Base-by-base conservation (phyloP, 2,113 vertebrate species). In the Microcebus tavaratra region DNA sequence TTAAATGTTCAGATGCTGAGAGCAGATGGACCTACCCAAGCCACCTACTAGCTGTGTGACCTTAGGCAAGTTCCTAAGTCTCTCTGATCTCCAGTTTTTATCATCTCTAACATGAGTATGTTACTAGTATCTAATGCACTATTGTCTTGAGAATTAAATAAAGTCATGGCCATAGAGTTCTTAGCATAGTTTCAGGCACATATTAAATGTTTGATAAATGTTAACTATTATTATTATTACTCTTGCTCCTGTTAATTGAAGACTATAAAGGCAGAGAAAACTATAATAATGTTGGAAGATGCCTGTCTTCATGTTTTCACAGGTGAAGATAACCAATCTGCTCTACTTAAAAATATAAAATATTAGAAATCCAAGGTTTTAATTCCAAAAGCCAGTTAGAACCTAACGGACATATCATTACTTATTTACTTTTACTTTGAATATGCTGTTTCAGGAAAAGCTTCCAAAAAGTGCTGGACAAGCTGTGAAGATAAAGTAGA, bases 401-500 rank as follows among this genome's bases (percentile, higher is more conserved):
- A 36, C 48, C 53, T 50, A 31, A 31, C 15, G 39, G 53, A 79
- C 21, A 53, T 57, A 39, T 82, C 34, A 14, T 67, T 34, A 86
- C 27, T 91, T 90, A 42, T n/a, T 86, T 80, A 81, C 23, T 72
- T 92, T 91, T 88, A 80, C 14, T 94, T 73, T 79, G 14, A 96
- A 80, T 68, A 59, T 67, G 27, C 12, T 72, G 5, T 84, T 93
- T 21, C 9, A 85, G 29, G 55, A 93, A 95, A 76, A 75, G 14
- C 53, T 81, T 92, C 55, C 67, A 39, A 61, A 95, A 91, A 65
- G 34, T 90, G 13, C 63, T 81, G 65, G n/a, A 78, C 80, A 84
- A 59, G 73, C 45, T 91, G n/a, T 88, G 25, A 84, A 92, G 81
- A 27, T 73, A 89, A 75, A 88, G 50, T 92, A 79, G 97, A 82